Base-by-base conservation (phyloP, 2,797 vertebrate genomes). In the Ambastaia sidthimunki region DNA sequence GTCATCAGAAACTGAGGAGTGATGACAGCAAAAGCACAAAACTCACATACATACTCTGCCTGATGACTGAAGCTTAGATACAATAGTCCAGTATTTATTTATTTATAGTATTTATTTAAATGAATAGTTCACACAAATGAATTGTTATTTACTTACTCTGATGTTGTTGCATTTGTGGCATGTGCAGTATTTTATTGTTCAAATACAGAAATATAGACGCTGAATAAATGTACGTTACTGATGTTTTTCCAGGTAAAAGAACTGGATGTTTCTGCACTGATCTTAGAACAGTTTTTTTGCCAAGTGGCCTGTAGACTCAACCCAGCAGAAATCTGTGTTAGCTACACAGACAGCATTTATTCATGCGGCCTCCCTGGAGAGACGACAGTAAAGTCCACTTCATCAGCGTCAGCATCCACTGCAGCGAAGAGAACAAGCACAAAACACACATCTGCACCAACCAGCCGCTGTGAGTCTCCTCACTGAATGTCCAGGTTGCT, bases 331-430 rank as follows among this genome's bases (percentile, higher is more conserved):
- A 76, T 83, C 77, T 83, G 67, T 82, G 82, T 78, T 72, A 83
- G 55, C 55, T 25, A 34, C 57, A 60, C 78, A 83, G 60, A 81
- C 71, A 68, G 54, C 78, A 83, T 85, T 83, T 81, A 47, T 72
- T 78, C 78, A 68, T 18, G 70, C 59, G 50, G 50, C 80, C 75
- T 69, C 71, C 81, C 74, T 15, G 44, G 57, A 79, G 81, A 85
- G 78, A 78, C 0, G 25, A 75, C 71, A 41, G 48, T 55, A 69
- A 78, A 57, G 78, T 37, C 37, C 67, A 81, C 81, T 83, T 81
- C 66, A 80, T 85, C 84, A 85, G 52, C 75, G 81, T 85, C 84
- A 83, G 44, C 59, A 16, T 66, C 41, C 54, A 72, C 44, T 59
- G 78, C 71, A 71, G 71, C 54, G 68, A 74, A 80, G 54, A 31